Conservation (phyloP, 2,797 vertebrate species). For the Tolypeutes matacus region DNA sequence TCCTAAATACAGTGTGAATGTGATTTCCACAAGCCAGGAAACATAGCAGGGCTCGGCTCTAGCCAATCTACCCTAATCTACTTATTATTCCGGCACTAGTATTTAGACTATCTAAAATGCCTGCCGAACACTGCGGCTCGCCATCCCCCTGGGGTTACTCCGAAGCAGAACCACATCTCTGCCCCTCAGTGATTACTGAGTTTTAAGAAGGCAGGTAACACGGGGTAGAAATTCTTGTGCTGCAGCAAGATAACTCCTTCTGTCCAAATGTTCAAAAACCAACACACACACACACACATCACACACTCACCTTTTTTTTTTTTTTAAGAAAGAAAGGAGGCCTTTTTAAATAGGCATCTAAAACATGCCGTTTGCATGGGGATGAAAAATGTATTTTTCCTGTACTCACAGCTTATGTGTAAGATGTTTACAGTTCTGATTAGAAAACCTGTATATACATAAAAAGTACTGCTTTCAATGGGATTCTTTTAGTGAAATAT, state of each 20-base stretch:
- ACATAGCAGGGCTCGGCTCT: conserved; percentile 28
- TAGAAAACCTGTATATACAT: conserved; percentile 60
- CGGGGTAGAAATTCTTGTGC: conserved; percentile 61
- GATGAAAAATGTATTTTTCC: conserved; percentile 64
- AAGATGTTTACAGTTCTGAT: conserved; percentile 77
- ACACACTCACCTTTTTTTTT: not conserved
- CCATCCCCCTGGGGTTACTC: conserved; percentile 58
- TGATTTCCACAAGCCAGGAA: not conserved
- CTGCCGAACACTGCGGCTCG: conserved; percentile 56
- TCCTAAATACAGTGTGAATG: not conserved
- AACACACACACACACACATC: not conserved
- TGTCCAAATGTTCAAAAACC: conserved; percentile 74
- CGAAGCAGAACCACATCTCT: conserved; percentile 24
- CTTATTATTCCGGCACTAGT: conserved; percentile 61
- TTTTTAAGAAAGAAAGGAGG: conserved; percentile 52
- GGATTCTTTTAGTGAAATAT: conserved; percentile 69
- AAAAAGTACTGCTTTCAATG: conserved; percentile 71
- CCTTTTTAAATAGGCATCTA: conserved; percentile 53
- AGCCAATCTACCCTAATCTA: conserved; percentile 59
- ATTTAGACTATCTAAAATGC: conserved; percentile 72
- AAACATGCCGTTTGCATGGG: conserved; percentile 6
- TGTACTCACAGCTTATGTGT: conserved; percentile 61
- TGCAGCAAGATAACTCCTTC: conserved; percentile 75
- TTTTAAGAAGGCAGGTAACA: conserved; percentile 59
- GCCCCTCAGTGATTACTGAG: conserved; percentile 45